These are phyloP conservation scores for Hyperopisus bebe DNA, from an alignment of 2,113 vertebrate species.

Conservation along the genomic window DNA sequence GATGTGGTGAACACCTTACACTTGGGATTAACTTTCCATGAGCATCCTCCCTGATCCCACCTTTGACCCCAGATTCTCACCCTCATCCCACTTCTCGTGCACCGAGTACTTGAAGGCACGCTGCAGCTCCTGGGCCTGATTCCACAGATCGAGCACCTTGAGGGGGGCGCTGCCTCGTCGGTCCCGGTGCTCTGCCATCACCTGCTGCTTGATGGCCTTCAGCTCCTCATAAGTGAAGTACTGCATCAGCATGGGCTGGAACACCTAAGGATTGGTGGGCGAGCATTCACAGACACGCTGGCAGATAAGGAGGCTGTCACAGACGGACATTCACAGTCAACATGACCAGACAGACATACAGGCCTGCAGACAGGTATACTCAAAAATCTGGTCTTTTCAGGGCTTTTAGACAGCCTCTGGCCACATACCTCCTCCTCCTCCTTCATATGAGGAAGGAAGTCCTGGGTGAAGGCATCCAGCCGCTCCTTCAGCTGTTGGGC, in stretches of 20 bases:
- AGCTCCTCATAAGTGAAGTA: constrained; percentile 96
- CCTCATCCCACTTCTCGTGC: constrained; percentile 83
- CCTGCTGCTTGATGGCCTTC: constrained; percentile 96
- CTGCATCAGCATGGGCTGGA: constrained; percentile 99
- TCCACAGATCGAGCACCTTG: constrained; percentile 80
- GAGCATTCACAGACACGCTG: background rate
- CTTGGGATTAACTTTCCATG: background rate
- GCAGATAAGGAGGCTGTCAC: background rate
- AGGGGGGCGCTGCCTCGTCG: constrained; percentile 67
- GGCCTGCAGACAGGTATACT: background rate
- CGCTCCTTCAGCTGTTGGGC: constrained; percentile 92
- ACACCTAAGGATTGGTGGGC: constrained; percentile 68
- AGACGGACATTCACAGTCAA: background rate
- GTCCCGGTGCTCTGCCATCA: constrained; percentile 88
- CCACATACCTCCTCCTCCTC: constrained; percentile 89
- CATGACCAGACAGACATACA: background rate
- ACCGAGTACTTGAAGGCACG: constrained; percentile 88
- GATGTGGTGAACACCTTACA: background rate
- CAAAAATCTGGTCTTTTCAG: background rate
- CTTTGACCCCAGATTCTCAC: constrained; percentile 51
- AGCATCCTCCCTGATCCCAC: background rate
- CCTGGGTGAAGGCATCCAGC: constrained; percentile 91
- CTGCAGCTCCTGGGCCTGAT: constrained; percentile 84
- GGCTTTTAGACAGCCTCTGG: background rate
- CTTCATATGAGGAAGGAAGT: constrained; percentile 99